A percentile compares a stretch with the other conserved stretches of the same genome.
phyloP scores from a whole-genome alignment of 2,113 vertebrate genomes.

The Cepphus grylle region DNA sequence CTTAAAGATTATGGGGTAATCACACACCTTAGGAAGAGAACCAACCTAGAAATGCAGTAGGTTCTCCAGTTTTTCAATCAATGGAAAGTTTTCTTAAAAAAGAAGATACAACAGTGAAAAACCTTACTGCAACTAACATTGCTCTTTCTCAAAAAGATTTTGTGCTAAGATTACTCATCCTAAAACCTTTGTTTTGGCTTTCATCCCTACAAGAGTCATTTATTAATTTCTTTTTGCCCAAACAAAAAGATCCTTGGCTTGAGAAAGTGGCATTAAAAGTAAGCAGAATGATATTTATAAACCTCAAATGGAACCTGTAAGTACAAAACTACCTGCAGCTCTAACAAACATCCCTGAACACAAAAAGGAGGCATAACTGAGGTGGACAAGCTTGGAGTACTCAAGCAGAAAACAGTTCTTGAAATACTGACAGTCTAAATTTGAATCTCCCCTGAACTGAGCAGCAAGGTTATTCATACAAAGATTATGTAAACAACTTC shows the following conservation, averaged over 20 bases:
- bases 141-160: background rate
- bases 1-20: background rate
- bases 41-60: background rate
- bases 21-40: background rate
- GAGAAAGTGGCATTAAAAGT: background rate
- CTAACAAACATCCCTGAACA: constrained; percentile 4
- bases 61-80: background rate
- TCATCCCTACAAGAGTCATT: background rate
- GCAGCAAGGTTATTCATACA: constrained; percentile 26
- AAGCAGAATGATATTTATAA: constrained; percentile 36
- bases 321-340: constrained; percentile 24
- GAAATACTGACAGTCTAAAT: constrained; percentile 58
- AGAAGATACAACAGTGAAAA: background rate
- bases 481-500: constrained; percentile 12
- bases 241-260: background rate
- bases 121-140: background rate
- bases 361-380: constrained; percentile 19
- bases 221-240: constrained; percentile 18
- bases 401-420: constrained; percentile 51
- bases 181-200: background rate
- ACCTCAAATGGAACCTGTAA: background rate
- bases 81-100: background rate
- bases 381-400: background rate
- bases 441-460: constrained; percentile 45
- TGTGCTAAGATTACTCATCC: background rate